Conservation (phyloP, 2,797 vertebrate genomes). For the Enteromius treurensis region DNA sequence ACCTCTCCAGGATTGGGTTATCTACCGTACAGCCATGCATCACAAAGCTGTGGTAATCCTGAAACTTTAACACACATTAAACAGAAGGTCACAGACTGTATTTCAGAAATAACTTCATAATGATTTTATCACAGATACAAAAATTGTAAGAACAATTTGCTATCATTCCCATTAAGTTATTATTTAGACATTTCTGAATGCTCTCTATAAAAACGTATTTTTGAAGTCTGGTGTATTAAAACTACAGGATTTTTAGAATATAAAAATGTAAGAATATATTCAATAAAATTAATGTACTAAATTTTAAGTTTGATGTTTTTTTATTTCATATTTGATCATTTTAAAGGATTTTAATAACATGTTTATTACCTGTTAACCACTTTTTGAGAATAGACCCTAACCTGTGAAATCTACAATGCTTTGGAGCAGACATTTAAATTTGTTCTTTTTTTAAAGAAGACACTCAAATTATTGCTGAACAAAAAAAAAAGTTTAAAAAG, state of each 20-base stretch:
- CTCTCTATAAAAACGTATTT: not conserved
- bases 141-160: not conserved
- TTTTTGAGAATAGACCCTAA: not conserved
- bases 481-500: not conserved
- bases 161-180: not conserved
- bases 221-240: not conserved
- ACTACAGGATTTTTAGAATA: not conserved
- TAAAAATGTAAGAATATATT: not conserved
- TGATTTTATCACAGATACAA: not conserved
- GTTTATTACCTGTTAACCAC: not conserved
- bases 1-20: conserved; percentile 89
- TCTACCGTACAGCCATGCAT: conserved; percentile 91
- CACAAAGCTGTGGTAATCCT: conserved; percentile 93
- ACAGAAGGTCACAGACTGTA: not conserved
- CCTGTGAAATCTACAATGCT: not conserved
- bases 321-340: not conserved
- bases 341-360: not conserved
- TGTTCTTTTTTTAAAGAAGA: not conserved
- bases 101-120: not conserved
- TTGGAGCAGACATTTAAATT: not conserved
- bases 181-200: not conserved
- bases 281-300: not conserved
- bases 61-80: conserved; percentile 76
- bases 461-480: not conserved
- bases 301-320: not conserved